phyloP scores from a whole-genome alignment of 2,888 invertebrate species.

The Sphaeridia pumilis region DNA sequence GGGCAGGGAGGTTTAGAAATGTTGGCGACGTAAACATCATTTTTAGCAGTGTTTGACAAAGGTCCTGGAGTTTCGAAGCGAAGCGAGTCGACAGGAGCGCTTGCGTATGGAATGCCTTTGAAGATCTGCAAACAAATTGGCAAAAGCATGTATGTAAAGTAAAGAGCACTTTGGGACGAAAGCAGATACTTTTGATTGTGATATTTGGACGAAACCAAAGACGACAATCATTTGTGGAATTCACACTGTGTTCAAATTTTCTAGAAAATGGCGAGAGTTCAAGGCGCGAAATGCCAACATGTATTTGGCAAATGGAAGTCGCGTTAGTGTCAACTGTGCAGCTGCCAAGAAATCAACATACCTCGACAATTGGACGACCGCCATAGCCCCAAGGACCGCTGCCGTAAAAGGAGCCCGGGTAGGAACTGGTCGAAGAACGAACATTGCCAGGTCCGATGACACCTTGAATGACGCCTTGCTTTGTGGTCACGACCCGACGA shows the following conservation, averaged over 20 bases:
- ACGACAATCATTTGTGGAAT: too few relatives aligned
- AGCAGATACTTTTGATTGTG: too few relatives aligned
- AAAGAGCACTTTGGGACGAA: too few relatives aligned
- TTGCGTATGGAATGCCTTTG: constrained; percentile 70
- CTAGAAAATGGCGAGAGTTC: too few relatives aligned
- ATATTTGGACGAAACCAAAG: too few relatives aligned
- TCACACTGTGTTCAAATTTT: too few relatives aligned
- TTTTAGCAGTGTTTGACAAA: constrained; percentile 19
- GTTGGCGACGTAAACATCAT: constrained; percentile 28
- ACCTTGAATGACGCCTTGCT: constrained; percentile 33
- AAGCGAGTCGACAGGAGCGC: constrained; percentile 72
- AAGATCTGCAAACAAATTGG: constrained; percentile 26
- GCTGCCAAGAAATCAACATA: constrained; percentile 8
- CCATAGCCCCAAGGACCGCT: constrained; percentile 21
- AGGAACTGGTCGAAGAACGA: constrained; percentile 15
- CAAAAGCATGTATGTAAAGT: too few relatives aligned
- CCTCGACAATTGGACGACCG: constrained; percentile 29
- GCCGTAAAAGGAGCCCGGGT: constrained; percentile 11
- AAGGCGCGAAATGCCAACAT: too few relatives aligned
- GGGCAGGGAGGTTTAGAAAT: constrained; percentile 30
- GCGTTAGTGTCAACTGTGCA: too few relatives aligned
- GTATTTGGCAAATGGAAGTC: too few relatives aligned
- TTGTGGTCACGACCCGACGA: constrained; percentile 32
- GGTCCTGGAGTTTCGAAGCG: constrained; percentile 45
- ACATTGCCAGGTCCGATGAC: constrained; percentile 29